Percentiles rank a stretch among this genome's conserved stretches.
These are phyloP conservation scores for Tryphoninae sp. DNA, from an alignment of 2,888 invertebrate species.

Conservation along the genomic window DNA sequence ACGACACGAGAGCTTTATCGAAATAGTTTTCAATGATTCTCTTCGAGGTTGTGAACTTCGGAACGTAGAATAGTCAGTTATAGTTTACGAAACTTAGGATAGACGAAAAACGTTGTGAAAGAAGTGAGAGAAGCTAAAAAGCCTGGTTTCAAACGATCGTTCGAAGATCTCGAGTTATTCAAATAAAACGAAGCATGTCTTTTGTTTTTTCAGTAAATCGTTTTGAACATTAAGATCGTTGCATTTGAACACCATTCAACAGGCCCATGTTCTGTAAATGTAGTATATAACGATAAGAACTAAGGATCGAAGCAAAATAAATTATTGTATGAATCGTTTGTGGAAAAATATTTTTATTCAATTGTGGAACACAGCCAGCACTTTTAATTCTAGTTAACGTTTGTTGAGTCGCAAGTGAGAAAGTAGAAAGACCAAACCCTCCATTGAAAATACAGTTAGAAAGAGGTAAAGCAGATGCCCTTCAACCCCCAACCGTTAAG, in stretches of 20 bases:
- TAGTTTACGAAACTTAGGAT: constrained; percentile 43
- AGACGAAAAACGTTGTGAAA: constrained; percentile 26
- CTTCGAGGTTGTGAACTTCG: constrained; percentile 48
- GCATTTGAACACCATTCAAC: constrained; percentile 64
- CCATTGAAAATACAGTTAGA: too few relatives aligned
- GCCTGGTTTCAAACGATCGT: constrained; percentile 36
- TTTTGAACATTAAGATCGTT: constrained; percentile 61
- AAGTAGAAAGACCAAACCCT: background rate
- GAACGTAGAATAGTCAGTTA: constrained; percentile 19
- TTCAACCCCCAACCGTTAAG: too few relatives aligned
- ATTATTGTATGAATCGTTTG: constrained; percentile 72
- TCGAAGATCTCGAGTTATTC: constrained; percentile 51
- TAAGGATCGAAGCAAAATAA: constrained; percentile 71
- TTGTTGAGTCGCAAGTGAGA: background rate
- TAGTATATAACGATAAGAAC: constrained; percentile 66
- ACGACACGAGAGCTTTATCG: constrained; percentile 24
- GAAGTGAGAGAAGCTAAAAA: constrained; percentile 28
- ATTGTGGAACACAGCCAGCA: background rate
- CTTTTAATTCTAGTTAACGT: background rate
- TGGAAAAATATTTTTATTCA: constrained; percentile 61
- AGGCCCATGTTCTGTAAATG: constrained; percentile 70
- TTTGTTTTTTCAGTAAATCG: constrained; percentile 33
- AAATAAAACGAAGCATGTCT: constrained; percentile 33
- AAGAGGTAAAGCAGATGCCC: too few relatives aligned
- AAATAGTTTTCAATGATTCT: constrained; percentile 38